A percentile compares a stretch with the other conserved stretches of the same genome.
Conservation (phyloP, 2,888 invertebrate species). For the Pemphredon lugubris region DNA sequence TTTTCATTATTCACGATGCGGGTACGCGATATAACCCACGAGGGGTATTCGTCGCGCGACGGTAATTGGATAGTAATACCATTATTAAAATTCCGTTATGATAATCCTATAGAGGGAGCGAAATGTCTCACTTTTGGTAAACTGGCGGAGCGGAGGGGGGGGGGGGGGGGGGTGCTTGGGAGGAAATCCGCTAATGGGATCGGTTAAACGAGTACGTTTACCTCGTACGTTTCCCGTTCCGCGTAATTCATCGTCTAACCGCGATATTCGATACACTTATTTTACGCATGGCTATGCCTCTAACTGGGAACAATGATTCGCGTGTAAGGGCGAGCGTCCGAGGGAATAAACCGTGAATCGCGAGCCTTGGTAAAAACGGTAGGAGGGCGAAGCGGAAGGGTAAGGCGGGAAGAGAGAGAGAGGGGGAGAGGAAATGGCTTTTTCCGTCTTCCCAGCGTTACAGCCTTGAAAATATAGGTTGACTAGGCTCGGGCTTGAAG, state of each 20-base stretch:
- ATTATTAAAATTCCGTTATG: conserved; percentile 49
- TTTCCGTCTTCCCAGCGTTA: conserved; percentile 59
- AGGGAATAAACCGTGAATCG: conserved; percentile 39
- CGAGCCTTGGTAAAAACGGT: conserved; percentile 20
- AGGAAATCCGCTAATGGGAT: conserved; percentile 42
- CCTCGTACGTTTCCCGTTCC: neutral
- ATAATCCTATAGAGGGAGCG: conserved; percentile 39
- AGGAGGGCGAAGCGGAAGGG: conserved; percentile 24
- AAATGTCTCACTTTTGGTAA: conserved; percentile 41
- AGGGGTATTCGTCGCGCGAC: no score
- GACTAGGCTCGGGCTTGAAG: conserved; percentile 61
- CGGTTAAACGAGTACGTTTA: conserved; percentile 40
- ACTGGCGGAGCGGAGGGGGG: conserved; percentile 21
- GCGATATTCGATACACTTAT: neutral
- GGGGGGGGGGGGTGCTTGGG: no score
- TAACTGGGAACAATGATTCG: conserved; percentile 1
- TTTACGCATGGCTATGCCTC: conserved; percentile 1
- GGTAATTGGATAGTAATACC: conserved; percentile 33
- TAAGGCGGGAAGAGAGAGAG: conserved; percentile 38
- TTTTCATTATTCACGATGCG: no score
- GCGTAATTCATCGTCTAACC: conserved; percentile 32
- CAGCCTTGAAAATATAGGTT: conserved; percentile 70
- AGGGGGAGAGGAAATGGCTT: conserved; percentile 64
- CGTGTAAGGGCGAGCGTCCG: conserved; percentile 24
- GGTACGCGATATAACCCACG: no score